Evolutionary conservation across 2,888 invertebrate species (phyloP), one percentile per base, ranked within the genome.

Genomic region (Nemotelus pantherinus): DNA sequence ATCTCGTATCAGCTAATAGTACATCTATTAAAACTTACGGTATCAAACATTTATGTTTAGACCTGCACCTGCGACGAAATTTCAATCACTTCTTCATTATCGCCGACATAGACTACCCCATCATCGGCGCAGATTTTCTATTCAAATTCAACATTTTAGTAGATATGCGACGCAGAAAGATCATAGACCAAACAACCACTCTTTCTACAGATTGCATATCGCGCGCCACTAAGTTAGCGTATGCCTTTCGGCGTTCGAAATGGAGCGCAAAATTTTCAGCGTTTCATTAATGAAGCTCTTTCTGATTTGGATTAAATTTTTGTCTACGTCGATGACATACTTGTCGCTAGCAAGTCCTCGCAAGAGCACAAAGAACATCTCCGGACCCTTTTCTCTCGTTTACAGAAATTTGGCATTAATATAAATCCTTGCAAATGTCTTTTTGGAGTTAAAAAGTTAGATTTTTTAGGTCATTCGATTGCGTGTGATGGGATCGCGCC

Each of bases 221-320:
- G 4, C n/a, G n/a, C 39, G 3, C n/a, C 4, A 25, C 57, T 25
- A 0, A 25, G 25, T 25, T 1, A 25, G 0, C 48, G 67, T 4
- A 85, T 85, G 85, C 79, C 83, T 2, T 85, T 85, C 75, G 85
- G 85, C 0, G 58, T 55, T 75, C 25, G 25, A 25, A 25, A 25
- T 25, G 25, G 25, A 25, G 25, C 25, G 25, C 67, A 72, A 45
- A 79, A 63, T 1, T 79, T 79, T 71, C 79, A 79, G 25, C 39
- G 77, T 4, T 77, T 79, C 39, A 77, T 79, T 63, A 43, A 63
- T 57, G 6, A 70, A 53, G 25, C 39, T 9, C 9, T 55, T 7
- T 10, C 55, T 25, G 25, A 25, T 7, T 55, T 79, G 1, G 55
- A 79, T 25, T 81, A 78, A 48, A 77, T 78, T 0, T 80, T 77